Base-by-base conservation (phyloP, 2,797 vertebrate genomes). In the Geranospiza caerulescens region DNA sequence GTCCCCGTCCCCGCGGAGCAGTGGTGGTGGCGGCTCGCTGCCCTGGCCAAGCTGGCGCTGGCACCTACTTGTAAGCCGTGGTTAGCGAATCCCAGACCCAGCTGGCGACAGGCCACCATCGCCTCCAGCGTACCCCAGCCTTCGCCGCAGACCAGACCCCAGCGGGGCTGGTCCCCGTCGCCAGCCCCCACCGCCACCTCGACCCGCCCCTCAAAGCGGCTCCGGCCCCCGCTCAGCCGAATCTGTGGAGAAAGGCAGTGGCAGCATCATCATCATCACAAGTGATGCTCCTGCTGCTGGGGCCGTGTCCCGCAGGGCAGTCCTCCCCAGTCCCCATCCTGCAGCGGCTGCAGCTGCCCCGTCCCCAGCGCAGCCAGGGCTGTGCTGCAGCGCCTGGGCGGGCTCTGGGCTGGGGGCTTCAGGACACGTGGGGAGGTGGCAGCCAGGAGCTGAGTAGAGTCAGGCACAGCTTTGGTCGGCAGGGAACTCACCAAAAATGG, bases 101-200 rank as follows among this genome's bases (percentile, higher is more conserved):
- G 98, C 98, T 99, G 99, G 97, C 99, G 99, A 97, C 99, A 99
- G 96, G 98, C 99, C 97, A 99, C 99, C 97, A 98, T 99, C 59
- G 99, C 99, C 97, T 99, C 99, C 94, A 97, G 98, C 20, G 98
- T 99, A 62, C 98, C 98, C 99, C 99, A 99, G 98, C 96, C 98
- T 97, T 99, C 99, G 58, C 99, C 99, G 89, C 99, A 99, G 93
- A 99, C 98, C 98, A 99, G 98, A 72, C 99, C 99, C 99, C 99
- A 99, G 94, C 90, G 98, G 91, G 97, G 97, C 10, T 98, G 97
- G 50, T 98, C 98, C 27, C 98, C 98, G 5, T 97, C 22, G 19
- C 98, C 97, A 68, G 79, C 82, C 44, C 97, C 96, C 88, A 96
- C 93, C 42, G 98, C 98, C 93, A 99, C 98, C 98, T 99, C 99